A percentile compares a stretch with the other conserved stretches of the same genome.
Evolutionary conservation across 2,113 vertebrate species (phyloP).

Genomic region (Menura novaehollandiae): DNA sequence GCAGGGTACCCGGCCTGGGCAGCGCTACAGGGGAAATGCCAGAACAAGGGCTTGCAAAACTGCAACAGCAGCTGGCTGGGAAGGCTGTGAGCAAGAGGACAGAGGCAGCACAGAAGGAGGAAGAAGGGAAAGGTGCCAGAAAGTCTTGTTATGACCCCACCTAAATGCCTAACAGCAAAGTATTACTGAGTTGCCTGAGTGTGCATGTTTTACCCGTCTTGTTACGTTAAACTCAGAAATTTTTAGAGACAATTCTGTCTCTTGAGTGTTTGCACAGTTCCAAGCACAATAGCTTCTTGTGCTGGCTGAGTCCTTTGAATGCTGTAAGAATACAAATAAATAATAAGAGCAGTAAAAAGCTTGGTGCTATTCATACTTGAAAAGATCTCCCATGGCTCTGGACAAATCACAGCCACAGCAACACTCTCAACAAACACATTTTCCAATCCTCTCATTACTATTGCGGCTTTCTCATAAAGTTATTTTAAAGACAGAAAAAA

Average conservation of each 20-base stretch:
- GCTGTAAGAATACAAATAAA: neutral
- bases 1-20: neutral
- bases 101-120: neutral
- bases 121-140: neutral
- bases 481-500: neutral
- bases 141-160: neutral
- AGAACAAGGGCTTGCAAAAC: neutral
- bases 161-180: neutral
- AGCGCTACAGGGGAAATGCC: neutral
- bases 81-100: neutral
- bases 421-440: neutral
- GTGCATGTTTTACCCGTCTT: neutral
- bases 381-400: neutral
- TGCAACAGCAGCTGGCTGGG: neutral
- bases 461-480: neutral
- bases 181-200: neutral
- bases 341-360: neutral
- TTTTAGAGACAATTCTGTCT: neutral
- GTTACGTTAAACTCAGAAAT: neutral
- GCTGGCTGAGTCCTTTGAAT: neutral
- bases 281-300: slow-evolving; percentile 6
- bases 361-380: neutral
- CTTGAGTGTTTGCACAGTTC: neutral
- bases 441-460: neutral
- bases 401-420: neutral